Evolutionary conservation across 2,888 invertebrate species (phyloP), one percentile per base, ranked within the genome.

Genomic region (Noctua janthe): DNA sequence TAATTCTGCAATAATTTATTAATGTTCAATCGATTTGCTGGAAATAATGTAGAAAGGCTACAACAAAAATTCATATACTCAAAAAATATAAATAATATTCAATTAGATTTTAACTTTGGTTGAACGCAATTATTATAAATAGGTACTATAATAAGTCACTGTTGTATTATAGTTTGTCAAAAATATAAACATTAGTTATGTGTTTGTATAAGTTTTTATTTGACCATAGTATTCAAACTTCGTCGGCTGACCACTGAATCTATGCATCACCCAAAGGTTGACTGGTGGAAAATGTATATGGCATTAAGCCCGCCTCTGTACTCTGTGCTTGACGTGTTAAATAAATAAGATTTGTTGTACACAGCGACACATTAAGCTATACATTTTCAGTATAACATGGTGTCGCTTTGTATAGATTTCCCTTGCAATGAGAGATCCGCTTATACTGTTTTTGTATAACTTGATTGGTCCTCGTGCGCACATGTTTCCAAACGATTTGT

Each of bases 31-130:
- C 64, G 15, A 83, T 83, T 87, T 23, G 20, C 49, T 39, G 67
- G 35, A 83, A 71, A 71, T 71, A 54, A 67, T 66, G 66, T 82
- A 78, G 74, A 86, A 66, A 81, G 71, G 56, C 49, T 75, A n/a
- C n/a, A 73, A 66, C 43, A 51, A 71, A 71, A 77, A 59, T 8
- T 39, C 64, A 80, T 70, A 47, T 67, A 71, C 35, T 15, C 29
- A 71, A 62, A 47, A 35, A 49, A 23, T 39, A 56, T 66, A 47
- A 23, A 39, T 1, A 47, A 49, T 73, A 62, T 56, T 74, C 29
- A 13, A 74, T 71, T 69, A 39, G 39, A 39, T 72, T 71, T 64
- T 77, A n/a, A 54, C 39, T 70, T 82, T 80, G 43, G 43, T 59
- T 67, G 29, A 71, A 39, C 20, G 15, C 64, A 85, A 84, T 73